Conservation (phyloP, 2,113 vertebrate genomes). For the Phaethon lepturus region DNA sequence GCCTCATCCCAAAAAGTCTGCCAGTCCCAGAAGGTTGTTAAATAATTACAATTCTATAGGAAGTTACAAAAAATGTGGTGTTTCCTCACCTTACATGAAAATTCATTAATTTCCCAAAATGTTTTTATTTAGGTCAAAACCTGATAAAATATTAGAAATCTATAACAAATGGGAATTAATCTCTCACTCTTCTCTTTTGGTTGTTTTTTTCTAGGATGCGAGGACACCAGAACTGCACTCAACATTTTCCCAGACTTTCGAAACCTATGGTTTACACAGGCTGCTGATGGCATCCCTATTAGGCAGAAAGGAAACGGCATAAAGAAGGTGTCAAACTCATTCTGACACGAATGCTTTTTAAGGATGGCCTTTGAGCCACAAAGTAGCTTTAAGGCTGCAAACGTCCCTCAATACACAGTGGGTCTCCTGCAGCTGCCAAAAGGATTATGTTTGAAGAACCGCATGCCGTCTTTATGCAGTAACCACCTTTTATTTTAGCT, state of each 20-base stretch:
- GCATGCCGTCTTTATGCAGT: accelerated
- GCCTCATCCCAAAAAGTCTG: not conserved
- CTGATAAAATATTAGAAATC: not conserved
- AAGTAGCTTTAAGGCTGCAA: not conserved
- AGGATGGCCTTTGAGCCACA: not conserved
- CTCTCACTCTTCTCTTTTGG: not conserved
- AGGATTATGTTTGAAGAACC: not conserved
- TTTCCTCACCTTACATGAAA: not conserved
- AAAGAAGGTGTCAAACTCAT: not conserved
- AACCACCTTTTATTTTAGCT: not conserved
- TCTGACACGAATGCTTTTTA: not conserved
- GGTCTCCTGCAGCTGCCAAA: not conserved
- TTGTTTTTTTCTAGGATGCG: not conserved
- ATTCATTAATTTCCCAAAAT: not conserved
- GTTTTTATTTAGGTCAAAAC: not conserved
- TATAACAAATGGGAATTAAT: not conserved
- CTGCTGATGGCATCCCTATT: not conserved
- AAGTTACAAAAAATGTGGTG: not conserved
- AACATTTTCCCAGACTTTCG: not conserved
- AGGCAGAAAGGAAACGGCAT: not conserved
- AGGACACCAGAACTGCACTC: not conserved
- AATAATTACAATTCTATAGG: not conserved
- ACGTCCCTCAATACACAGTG: not conserved
- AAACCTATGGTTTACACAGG: not conserved
- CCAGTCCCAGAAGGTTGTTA: not conserved